These are phyloP conservation scores for Cremastobaeus sp. DNA, from an alignment of 2,888 invertebrate species.

Conservation along the genomic window DNA sequence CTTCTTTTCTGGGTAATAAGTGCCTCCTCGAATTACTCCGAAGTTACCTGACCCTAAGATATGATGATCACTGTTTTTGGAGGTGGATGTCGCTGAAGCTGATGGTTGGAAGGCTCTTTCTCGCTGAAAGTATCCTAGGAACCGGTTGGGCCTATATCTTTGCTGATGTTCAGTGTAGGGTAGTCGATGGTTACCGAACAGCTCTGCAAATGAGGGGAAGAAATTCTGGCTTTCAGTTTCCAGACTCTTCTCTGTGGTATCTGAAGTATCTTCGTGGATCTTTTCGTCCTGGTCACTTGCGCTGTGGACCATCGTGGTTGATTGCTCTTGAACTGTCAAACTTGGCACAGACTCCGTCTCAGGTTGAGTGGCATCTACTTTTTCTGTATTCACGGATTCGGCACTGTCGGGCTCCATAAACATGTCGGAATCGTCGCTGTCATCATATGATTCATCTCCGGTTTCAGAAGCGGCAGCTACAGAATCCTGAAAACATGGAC, in stretches of 20 bases:
- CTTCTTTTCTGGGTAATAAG: constrained; percentile 85
- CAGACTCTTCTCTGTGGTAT: constrained; percentile 77
- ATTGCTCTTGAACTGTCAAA: constrained; percentile 40
- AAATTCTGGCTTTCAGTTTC: constrained; percentile 85
- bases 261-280: constrained; percentile 38
- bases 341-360: constrained; percentile 34
- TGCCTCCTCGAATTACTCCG: constrained; percentile 91
- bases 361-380: constrained; percentile 29
- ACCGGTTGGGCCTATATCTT: constrained; percentile 75
- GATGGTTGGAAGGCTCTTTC: constrained; percentile 70
- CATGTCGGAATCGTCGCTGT: constrained; percentile 78
- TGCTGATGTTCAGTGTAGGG: constrained; percentile 81
- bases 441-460: constrained; percentile 75
- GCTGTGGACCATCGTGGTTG: constrained; percentile 36
- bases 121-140: constrained; percentile 75
- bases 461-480: constrained; percentile 71
- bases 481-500: constrained; percentile 70
- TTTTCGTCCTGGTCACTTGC: constrained; percentile 42
- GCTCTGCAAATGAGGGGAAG: constrained; percentile 87
- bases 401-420: constrained; percentile 77
- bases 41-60: constrained; percentile 86
- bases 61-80: constrained; percentile 80
- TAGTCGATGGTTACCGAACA: constrained; percentile 82
- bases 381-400: constrained; percentile 62
- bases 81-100: constrained; percentile 62